Percentiles rank a stretch among this genome's conserved stretches.
These are phyloP conservation scores for Camelus dromedarius DNA, from an alignment of 2,113 vertebrate species.

Conservation along the genomic window DNA sequence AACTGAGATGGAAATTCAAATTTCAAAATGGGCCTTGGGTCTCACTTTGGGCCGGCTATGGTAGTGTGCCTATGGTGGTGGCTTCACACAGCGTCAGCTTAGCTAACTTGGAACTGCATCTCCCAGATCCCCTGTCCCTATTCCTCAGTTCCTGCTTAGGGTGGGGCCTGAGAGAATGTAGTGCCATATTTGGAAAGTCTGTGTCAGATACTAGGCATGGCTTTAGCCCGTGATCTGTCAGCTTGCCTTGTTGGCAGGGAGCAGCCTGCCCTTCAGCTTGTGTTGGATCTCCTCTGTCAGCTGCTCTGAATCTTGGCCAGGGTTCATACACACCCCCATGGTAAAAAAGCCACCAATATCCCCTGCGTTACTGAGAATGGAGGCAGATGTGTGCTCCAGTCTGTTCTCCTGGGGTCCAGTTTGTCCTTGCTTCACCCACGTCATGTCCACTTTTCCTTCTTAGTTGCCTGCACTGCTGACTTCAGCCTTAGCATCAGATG, in stretches of 20 bases:
- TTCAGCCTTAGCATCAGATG: background rate
- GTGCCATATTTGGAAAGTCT: background rate
- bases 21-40: background rate
- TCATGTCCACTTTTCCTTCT: background rate
- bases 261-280: background rate
- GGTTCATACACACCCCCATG: rapidly evolving
- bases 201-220: background rate
- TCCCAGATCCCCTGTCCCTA: background rate
- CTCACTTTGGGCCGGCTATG: background rate
- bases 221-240: background rate
- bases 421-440: background rate
- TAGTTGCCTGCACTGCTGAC: background rate
- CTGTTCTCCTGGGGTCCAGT: background rate
- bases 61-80: background rate
- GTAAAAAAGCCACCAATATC: background rate
- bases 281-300: background rate
- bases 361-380: background rate
- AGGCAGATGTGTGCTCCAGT: rapidly evolving
- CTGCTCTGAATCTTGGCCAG: background rate
- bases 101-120: background rate
- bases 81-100: background rate
- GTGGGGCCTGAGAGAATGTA: background rate
- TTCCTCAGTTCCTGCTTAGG: background rate
- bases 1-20: background rate
- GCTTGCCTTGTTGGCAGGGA: background rate